These are phyloP conservation scores for Urosaurus nigricauda DNA, from an alignment of 2,797 vertebrate species.

Conservation along the genomic window DNA sequence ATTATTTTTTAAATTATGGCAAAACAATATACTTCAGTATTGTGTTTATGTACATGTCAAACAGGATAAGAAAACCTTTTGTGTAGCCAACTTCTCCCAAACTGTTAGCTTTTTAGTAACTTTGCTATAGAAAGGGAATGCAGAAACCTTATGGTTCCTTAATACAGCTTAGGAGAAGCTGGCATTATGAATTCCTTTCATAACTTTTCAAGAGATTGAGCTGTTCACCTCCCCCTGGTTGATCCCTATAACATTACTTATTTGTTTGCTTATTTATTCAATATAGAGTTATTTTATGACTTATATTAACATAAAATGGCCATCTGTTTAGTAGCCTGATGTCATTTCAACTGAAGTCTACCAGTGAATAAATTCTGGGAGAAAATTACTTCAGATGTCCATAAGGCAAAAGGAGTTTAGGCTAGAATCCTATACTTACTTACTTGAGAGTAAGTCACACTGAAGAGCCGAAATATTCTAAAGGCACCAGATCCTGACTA, in stretches of 20 bases:
- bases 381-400: neutral
- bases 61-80: neutral
- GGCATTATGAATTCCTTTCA: conserved; percentile 56
- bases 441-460: neutral
- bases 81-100: neutral
- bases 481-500: no score
- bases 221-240: neutral
- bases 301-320: neutral
- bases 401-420: neutral
- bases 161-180: conserved; percentile 57
- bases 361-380: neutral
- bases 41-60: neutral
- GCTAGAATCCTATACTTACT: neutral
- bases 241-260: conserved; percentile 4
- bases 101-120: conserved; percentile 44
- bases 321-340: neutral
- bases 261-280: conserved; percentile 6
- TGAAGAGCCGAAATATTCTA: neutral
- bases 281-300: neutral
- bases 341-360: neutral
- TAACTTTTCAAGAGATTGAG: conserved; percentile 36
- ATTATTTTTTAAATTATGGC: no score
- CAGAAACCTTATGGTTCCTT: conserved; percentile 34
- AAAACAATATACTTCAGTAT: neutral
- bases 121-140: conserved; percentile 9